Evolutionary conservation across 2,113 vertebrate genomes (phyloP), one percentile per base, ranked within the genome.

Genomic region (Dascyllus trimaculatus): DNA sequence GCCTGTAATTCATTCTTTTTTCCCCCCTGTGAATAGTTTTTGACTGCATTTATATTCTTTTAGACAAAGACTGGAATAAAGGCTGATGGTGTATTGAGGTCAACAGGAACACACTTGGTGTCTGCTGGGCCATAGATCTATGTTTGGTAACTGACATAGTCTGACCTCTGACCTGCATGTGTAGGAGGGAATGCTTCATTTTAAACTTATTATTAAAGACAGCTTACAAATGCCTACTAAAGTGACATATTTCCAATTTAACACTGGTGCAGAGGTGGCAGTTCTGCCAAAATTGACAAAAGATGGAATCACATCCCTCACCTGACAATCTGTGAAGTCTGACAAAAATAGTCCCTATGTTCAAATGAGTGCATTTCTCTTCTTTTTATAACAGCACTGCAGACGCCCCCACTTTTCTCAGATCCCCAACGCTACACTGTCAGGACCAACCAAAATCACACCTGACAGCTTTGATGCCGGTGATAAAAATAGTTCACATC

Each of bases 391-490:
- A 29, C 61, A 32, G 45, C n/a, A 7, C 11, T 68, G 38, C 49
- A 68, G 40, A 57, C 74, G 71, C 51, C 54, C 68, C 59, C 66
- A 58, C 1, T 66, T 56, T 26, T 51, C 14, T 24, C 35, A 62
- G 32, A 29, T 64, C 29, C 35, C 9, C 15, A 21, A 3, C 6
- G 8, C 32, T 25, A 13, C 14, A 8, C 63, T 14, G 18, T 43
- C 40, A 43, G 32, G 24, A 21, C 17, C 22, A 38, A 13, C 8
- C 4, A 29, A 18, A 63, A 32, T 2, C 1, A 49, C 64, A 29
- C 29, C 22, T n/a, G 25, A 62, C 25, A 1, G 45, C 62, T 73
- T 15, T 25, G 17, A 29, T 48, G 51, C 35, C 48, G 1, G 11
- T 25, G 45, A 46, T 19, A 22, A 60, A 65, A 60, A 71, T 26